Evolutionary conservation across 2,888 invertebrate genomes (phyloP), one percentile per base, ranked within the genome.

Genomic region (Matsumyia berberina): DNA sequence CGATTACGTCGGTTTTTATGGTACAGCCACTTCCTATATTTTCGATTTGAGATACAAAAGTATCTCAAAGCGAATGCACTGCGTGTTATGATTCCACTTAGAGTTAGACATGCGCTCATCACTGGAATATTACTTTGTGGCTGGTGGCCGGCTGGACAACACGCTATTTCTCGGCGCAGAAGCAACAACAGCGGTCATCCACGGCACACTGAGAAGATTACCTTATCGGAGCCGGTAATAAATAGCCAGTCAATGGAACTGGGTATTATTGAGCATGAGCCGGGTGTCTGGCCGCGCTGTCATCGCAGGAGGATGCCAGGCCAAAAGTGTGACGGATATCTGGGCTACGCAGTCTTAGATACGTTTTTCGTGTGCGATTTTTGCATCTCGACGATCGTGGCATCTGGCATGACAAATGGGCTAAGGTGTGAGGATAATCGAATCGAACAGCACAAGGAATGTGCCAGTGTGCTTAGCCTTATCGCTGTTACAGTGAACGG

Each of bases 341-440:
- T 85, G 69, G 79, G 83, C 74, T 85, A 79, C 79, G 69, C 57
- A 79, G 44, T 69, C 74, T 69, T 37, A 70, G 64, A 66, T 69
- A 17, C 19, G 35, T 42, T 76, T 46, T 31, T 33, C 15, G 53
- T 42, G 35, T 51, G 44, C 55, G 46, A 77, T 77, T 77, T 79
- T 62, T 17, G 33, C 31, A 42, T 55, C n/a, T n/a, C 64, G 49
- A 12, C 24, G 64, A 78, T 82, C 82, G 37, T 24, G 60, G n/a
- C 55, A 70, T 60, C 81, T 55, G 44, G 55, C 74, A 83, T 85
- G 80, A 85, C 85, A 85, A 85, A 85, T 85, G 74, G 80, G 53
- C 74, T 44, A 46, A 80, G 53, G 80, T 85, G 74, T 80, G 80
- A 80, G 85, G 73, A 83, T 83, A 83, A 83, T 79, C 73, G 79